Evolutionary conservation across 2,888 invertebrate genomes (phyloP).

Genomic region (Pristionchus maxplancki): DNA sequence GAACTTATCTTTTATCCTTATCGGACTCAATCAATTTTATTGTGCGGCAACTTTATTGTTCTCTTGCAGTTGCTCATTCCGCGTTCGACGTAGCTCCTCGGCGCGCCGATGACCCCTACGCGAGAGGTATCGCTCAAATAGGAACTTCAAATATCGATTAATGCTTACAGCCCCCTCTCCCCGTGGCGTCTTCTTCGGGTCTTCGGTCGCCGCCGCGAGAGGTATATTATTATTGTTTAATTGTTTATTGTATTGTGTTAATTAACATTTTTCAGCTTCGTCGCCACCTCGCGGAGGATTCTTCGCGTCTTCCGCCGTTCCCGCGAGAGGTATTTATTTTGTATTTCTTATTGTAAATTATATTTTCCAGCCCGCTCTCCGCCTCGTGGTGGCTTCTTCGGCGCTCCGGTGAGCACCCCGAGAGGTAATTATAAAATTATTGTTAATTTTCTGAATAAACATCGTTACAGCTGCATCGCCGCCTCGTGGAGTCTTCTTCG

Average conservation of each 20-base stretch:
- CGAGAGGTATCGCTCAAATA: background rate
- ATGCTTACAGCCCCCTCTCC: background rate
- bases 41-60: background rate
- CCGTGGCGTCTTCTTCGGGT: background rate
- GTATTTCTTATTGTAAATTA: background rate
- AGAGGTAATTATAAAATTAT: background rate
- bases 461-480: background rate
- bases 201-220: background rate
- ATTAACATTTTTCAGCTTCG: background rate
- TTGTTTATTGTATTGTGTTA: too few species aligned
- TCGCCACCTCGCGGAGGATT: background rate
- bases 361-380: background rate
- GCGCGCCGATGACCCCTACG: slow-evolving; percentile 29
- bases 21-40: background rate
- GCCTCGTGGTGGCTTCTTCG: background rate
- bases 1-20: background rate
- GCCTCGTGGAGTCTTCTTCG: background rate
- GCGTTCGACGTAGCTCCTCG: background rate
- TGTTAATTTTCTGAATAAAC: background rate
- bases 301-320: background rate
- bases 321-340: background rate
- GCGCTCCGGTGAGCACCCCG: background rate
- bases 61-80: background rate
- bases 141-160: background rate
- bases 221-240: background rate